Evolutionary conservation across 1,140 invertebrate genomes (phyloP).

Genomic region (Dendrolimus punctatus): DNA sequence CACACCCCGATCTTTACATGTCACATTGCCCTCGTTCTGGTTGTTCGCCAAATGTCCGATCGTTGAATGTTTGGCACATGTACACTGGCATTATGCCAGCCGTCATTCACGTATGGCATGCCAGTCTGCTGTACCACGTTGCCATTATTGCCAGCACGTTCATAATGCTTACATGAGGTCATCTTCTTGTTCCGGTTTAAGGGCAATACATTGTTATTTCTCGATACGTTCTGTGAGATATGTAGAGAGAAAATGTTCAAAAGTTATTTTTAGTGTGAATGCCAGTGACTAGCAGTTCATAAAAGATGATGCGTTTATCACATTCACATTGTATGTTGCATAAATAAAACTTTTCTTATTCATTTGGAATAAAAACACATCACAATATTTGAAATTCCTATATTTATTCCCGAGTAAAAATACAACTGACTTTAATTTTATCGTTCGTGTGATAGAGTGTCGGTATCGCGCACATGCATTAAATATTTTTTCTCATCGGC

Average conservation of each 20-base stretch:
- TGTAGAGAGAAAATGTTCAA: no score
- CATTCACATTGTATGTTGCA: no score
- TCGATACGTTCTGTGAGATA: no score
- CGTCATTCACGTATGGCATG: constrained; percentile 40
- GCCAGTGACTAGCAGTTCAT: no score
- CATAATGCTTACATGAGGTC: constrained; percentile 20
- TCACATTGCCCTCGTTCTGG: constrained; percentile 43
- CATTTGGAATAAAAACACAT: no score
- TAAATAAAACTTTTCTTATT: no score
- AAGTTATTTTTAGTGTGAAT: no score
- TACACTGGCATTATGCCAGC: constrained; percentile 33
- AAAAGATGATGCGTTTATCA: no score
- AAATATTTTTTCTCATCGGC: constrained; percentile 34
- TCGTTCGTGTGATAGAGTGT: constrained; percentile 1
- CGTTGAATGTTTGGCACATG: constrained; percentile 17
- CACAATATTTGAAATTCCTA: no score
- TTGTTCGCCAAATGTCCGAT: constrained; percentile 36
- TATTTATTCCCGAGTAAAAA: no score
- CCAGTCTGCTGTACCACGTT: constrained; percentile 26
- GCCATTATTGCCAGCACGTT: constrained; percentile 20
- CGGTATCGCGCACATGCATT: constrained; percentile 8
- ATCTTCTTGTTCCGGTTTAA: constrained; percentile 47
- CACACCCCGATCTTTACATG: constrained; percentile 26
- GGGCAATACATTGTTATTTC: neutral
- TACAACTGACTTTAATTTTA: no score